Percentiles rank a stretch among this genome's conserved stretches.
phyloP scores from a whole-genome alignment of 1,140 invertebrate genomes.

The Vanessa tameamea region DNA sequence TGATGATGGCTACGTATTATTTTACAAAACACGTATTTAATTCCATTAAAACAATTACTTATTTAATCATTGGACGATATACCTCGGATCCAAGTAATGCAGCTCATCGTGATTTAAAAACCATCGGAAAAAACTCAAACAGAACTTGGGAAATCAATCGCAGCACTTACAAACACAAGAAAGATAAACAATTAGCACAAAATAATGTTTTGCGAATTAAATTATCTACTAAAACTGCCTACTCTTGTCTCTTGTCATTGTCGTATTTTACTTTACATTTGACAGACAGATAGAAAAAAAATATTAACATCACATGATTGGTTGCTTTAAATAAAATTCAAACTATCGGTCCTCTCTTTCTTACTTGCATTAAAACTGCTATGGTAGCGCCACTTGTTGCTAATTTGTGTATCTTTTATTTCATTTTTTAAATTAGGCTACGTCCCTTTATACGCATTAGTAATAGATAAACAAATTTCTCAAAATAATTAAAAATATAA shows the following conservation, averaged over 20 bases:
- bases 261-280: conserved; percentile 17
- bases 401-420: conserved; percentile 8
- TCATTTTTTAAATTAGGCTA: neutral
- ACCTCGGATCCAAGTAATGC: conserved; percentile 72
- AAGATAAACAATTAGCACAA: conserved; percentile 18
- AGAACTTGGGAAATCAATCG: neutral
- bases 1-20: neutral
- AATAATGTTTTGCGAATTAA: conserved; percentile 24
- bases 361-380: neutral
- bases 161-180: neutral
- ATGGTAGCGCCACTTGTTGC: conserved; percentile 26
- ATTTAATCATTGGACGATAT: conserved; percentile 28
- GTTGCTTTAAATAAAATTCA: conserved; percentile 21
- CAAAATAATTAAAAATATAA: no score
- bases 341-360: conserved; percentile 12
- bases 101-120: conserved; percentile 53
- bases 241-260: conserved; percentile 21
- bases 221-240: conserved; percentile 19
- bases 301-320: conserved; percentile 31
- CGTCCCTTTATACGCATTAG: neutral
- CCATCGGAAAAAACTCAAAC: conserved; percentile 23
- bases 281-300: conserved; percentile 30
- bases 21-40: neutral
- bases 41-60: neutral
- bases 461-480: no score